Conservation (phyloP, 2,888 invertebrate genomes). For the Creontiades dilutus region DNA sequence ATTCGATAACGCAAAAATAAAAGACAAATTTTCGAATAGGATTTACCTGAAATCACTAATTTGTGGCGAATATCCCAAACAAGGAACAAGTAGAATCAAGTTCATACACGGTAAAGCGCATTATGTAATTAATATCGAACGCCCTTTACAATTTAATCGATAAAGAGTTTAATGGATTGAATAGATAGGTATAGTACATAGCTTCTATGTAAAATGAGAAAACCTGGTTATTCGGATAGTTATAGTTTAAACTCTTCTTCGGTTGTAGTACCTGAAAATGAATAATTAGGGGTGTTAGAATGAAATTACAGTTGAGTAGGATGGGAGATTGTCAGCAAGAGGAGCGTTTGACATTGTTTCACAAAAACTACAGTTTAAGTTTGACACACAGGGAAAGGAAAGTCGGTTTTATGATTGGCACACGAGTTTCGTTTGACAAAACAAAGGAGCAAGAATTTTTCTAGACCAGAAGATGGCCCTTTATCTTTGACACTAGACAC, state of each 20-base stretch:
- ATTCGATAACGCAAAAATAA: constrained; percentile 35
- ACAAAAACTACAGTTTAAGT: too few species aligned
- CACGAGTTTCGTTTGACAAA: too few species aligned
- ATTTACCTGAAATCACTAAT: not conserved
- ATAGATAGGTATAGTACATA: not conserved
- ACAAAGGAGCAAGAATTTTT: too few species aligned
- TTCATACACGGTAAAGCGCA: not conserved
- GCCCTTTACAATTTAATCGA: not conserved
- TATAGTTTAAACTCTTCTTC: constrained; percentile 36
- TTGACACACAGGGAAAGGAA: too few species aligned
- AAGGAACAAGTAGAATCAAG: not conserved
- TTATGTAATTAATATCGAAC: not conserved
- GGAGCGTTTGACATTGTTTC: too few species aligned
- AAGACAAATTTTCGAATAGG: constrained; percentile 4
- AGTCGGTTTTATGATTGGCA: too few species aligned
- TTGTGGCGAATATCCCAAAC: not conserved
- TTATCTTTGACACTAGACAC: too few species aligned
- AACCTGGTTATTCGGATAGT: not conserved
- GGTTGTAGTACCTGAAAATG: constrained; percentile 6
- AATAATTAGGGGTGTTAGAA: not conserved
- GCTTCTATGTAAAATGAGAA: not conserved
- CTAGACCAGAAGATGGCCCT: too few species aligned
- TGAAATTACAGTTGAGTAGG: not conserved
- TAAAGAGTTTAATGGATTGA: not conserved
- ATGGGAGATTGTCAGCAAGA: too few species aligned